Percentiles rank a stretch among this genome's conserved stretches.
phyloP scores from a whole-genome alignment of 1,140 invertebrate genomes.

The Sesamia nonagrioides region DNA sequence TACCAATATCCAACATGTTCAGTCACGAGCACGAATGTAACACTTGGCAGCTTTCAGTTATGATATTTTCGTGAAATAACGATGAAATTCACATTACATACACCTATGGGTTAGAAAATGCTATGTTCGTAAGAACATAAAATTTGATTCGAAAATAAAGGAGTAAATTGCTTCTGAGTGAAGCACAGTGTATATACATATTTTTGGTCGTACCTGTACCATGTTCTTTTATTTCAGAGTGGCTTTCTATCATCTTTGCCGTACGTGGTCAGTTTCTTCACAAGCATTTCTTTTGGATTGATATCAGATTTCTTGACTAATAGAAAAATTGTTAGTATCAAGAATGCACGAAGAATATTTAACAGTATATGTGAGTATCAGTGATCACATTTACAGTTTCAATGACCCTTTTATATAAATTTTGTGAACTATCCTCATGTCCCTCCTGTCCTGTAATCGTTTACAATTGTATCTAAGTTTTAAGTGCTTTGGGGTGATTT shows the following conservation, averaged over 20 bases:
- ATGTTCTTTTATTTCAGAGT: constrained; percentile 82
- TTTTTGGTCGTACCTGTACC: no score
- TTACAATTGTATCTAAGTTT: no score
- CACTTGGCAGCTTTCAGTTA: no score
- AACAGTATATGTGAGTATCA: constrained; percentile 80
- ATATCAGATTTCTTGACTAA: constrained; percentile 77
- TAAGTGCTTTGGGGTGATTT: no score
- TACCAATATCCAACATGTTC: no score
- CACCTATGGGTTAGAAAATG: no score
- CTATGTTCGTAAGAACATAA: no score
- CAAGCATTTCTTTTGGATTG: constrained; percentile 74
- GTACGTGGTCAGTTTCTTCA: constrained; percentile 85
- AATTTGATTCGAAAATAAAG: neutral
- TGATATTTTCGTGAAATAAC: no score
- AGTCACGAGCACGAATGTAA: no score
- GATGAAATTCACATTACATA: no score
- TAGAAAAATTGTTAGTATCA: constrained; percentile 69
- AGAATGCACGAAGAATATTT: constrained; percentile 74
- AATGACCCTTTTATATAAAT: neutral
- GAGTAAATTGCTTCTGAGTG: neutral
- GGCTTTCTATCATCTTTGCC: constrained; percentile 90
- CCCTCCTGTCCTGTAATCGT: no score
- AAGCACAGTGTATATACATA: neutral
- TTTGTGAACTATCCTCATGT: no score
- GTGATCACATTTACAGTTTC: neutral